Base-by-base conservation (phyloP, 2,888 invertebrate genomes). In the Microctonus brassicae region DNA sequence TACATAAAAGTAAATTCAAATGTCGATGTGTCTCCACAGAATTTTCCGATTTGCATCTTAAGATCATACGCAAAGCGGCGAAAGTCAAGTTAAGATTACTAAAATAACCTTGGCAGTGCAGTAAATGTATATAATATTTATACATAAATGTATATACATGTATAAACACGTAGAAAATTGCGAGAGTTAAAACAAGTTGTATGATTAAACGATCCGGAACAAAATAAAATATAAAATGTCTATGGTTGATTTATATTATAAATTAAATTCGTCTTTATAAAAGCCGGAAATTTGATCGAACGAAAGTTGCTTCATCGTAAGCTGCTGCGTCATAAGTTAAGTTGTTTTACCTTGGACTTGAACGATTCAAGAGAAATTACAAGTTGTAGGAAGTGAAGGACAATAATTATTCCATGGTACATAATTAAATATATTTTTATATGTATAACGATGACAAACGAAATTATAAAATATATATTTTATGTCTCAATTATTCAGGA, bases 341-440 rank as follows among this genome's bases (percentile, higher is more conserved):
- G n/a, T 61, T 29, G 29, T 1, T 47, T 73, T 33, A 61, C 73
- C 73, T 73, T 75, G 73, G 67, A 75, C 73, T 75, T 73, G 75
- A 73, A 72, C 70, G 11, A 42, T 17, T 60, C 20, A n/a, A 65
- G 64, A 65, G 33, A 64, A 63, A 63, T 17, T 63, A 33, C 47
- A 71, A n/a, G n/a, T n/a, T n/a, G n/a, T n/a, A 67, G 55, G 33
- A 69, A 72, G 42, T 69, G 60, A 58, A 47, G 52, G 42, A 39
- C 29, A 26, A 39, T 66, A 60, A 71, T 68, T 67, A 47, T 57
- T 57, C 17, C 26, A 61, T 69, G 60, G 69, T 58, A 70, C 62
- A 73, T 69, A 42, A 61, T 65, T 60, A 63, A 10, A 20, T 61
- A 58, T 66, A n/a, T 69, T 63, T 57, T 57, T 26, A 20, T 26